A percentile compares a stretch with the other conserved stretches of the same genome.
These are phyloP conservation scores for Poecile atricapillus DNA, from an alignment of 2,113 vertebrate species.

Conservation along the genomic window DNA sequence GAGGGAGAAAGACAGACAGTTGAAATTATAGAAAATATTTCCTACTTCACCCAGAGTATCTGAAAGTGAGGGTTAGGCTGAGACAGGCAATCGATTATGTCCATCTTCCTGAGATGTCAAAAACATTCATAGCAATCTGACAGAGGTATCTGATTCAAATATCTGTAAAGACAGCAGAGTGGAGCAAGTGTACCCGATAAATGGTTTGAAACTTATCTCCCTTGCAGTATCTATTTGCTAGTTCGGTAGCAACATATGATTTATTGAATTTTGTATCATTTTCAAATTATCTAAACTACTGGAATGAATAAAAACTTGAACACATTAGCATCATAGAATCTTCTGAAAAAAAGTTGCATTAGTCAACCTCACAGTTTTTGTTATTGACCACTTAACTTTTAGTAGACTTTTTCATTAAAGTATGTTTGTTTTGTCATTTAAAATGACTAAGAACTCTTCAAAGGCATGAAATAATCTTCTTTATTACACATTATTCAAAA, in stretches of 20 bases:
- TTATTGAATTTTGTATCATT: background rate
- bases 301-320: background rate
- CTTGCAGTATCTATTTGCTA: background rate
- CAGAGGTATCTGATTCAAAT: background rate
- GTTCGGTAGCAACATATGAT: background rate
- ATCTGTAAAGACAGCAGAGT: background rate
- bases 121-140: background rate
- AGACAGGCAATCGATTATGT: background rate
- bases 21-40: background rate
- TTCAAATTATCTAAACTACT: background rate
- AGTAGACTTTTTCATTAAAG: background rate
- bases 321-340: background rate
- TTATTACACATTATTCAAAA: background rate
- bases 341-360: background rate
- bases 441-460: background rate
- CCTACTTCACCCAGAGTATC: background rate
- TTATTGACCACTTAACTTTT: background rate
- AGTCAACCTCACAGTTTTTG: accelerated
- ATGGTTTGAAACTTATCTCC: background rate
- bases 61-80: background rate
- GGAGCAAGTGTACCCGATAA: background rate
- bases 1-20: background rate
- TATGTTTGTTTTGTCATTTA: background rate
- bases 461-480: background rate
- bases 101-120: background rate